Conservation (phyloP, 1,140 invertebrate species). For the Diorhabda elongata region DNA sequence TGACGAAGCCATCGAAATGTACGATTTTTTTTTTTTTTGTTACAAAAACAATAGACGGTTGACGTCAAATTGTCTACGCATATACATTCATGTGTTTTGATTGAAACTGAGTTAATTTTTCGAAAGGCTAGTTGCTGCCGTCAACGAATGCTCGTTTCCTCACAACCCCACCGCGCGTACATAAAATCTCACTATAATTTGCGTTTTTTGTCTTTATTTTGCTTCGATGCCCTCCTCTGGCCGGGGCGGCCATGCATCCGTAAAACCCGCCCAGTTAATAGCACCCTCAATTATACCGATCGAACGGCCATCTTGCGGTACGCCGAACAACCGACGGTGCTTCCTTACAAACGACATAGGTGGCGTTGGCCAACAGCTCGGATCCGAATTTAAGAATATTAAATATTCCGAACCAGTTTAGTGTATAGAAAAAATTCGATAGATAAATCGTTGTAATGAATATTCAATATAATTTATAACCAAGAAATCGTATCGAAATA, state of each 20-base stretch:
- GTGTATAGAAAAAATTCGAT: too few species aligned
- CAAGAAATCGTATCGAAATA: too few species aligned
- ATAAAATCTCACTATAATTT: conserved; percentile 49
- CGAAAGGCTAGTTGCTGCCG: conserved; percentile 43
- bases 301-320: conserved; percentile 33
- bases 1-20: not conserved
- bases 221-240: conserved; percentile 46
- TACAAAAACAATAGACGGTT: conserved; percentile 8
- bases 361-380: conserved; percentile 5
- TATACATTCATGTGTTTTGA: conserved; percentile 48
- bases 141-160: conserved; percentile 40
- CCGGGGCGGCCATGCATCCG: conserved; percentile 48
- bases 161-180: conserved; percentile 46
- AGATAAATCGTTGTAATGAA: too few species aligned
- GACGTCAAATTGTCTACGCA: conserved; percentile 19
- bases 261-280: conserved; percentile 50
- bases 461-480: too few species aligned
- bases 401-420: too few species aligned
- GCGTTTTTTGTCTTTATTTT: conserved; percentile 47
- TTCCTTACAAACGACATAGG: not conserved
- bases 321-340: not conserved
- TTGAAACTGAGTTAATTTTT: conserved; percentile 48
- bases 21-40: too few species aligned
- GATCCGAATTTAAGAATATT: too few species aligned
- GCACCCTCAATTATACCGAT: conserved; percentile 45